Percentiles rank a stretch among this genome's conserved stretches.
Evolutionary conservation across 2,113 vertebrate genomes (phyloP).

Genomic region (Mystacornis crossleyi): DNA sequence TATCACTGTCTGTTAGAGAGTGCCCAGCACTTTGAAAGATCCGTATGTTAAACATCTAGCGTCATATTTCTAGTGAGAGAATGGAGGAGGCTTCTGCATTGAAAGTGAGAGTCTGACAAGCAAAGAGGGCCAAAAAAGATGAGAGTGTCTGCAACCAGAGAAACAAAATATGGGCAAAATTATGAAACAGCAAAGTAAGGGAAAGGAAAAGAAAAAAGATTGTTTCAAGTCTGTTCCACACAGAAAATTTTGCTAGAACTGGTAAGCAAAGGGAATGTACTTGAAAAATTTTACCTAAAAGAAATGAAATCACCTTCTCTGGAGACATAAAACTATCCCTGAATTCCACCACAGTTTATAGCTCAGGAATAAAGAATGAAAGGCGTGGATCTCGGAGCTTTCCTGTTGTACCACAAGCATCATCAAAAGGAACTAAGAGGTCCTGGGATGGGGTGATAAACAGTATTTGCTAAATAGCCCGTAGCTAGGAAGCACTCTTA

Average conservation of each 20-base stretch:
- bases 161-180: not conserved
- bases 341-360: not conserved
- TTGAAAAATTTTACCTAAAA: not conserved
- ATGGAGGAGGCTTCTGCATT: not conserved
- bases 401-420: not conserved
- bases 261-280: not conserved
- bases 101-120: constrained; percentile 6
- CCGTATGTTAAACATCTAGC: constrained; percentile 15
- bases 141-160: not conserved
- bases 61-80: constrained; percentile 23
- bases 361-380: not conserved
- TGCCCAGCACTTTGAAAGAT: constrained; percentile 27
- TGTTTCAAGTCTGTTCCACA: not conserved
- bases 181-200: not conserved
- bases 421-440: not conserved
- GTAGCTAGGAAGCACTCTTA: not conserved
- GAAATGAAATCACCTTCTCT: not conserved
- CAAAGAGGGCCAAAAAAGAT: not conserved
- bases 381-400: not conserved
- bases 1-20: constrained; percentile 18
- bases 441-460: not conserved
- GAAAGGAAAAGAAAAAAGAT: not conserved
- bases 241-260: not conserved
- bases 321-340: not conserved
- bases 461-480: not conserved